These are phyloP conservation scores for Calephelis perditalis DNA, from an alignment of 2,888 invertebrate species.

Conservation along the genomic window DNA sequence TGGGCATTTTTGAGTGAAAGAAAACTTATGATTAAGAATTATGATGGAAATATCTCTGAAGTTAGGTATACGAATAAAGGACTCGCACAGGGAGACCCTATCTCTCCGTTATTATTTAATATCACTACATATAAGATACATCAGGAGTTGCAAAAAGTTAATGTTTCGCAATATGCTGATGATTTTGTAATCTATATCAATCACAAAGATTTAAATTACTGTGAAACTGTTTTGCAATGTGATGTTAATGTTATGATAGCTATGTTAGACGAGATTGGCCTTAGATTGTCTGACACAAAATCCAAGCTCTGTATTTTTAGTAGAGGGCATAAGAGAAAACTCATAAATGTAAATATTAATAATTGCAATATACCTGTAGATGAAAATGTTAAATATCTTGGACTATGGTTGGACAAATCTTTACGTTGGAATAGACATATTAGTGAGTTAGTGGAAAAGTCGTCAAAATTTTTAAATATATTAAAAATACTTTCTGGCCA, in stretches of 20 bases:
- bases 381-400: background rate
- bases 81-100: constrained; percentile 19
- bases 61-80: constrained; percentile 21
- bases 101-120: constrained; percentile 1
- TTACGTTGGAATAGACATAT: background rate
- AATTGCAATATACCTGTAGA: background rate
- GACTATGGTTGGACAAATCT: constrained; percentile 1
- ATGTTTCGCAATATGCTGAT: background rate
- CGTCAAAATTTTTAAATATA: background rate
- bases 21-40: constrained; percentile 1
- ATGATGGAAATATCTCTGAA: background rate
- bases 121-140: background rate
- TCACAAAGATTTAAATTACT: background rate
- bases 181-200: background rate
- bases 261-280: background rate
- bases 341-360: background rate
- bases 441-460: background rate
- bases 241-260: background rate
- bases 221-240: background rate
- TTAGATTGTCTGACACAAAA: background rate
- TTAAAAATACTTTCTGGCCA: constrained; percentile 7
- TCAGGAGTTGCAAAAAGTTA: background rate
- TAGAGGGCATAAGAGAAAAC: constrained; percentile 1
- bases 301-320: background rate
- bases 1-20: constrained; percentile 18